Evolutionary conservation across 2,888 invertebrate genomes (phyloP).

Genomic region (Marasmarcha lunaedactyla): DNA sequence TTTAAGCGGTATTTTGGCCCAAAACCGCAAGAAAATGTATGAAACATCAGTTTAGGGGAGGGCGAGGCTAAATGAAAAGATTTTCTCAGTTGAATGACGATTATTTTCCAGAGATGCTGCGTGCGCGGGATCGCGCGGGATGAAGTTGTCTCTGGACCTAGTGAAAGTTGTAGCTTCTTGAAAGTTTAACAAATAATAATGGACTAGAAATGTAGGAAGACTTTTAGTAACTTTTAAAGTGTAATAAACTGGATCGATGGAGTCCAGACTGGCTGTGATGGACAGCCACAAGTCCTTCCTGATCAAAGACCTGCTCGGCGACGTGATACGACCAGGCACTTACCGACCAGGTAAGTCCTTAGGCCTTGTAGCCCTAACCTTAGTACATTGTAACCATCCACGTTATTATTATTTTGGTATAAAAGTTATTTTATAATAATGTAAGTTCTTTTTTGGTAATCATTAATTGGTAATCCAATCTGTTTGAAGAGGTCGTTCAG

Average conservation of each 20-base stretch:
- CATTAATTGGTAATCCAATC: too few species aligned
- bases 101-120: constrained; percentile 50
- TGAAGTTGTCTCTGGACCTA: too few species aligned
- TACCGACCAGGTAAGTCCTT: too few species aligned
- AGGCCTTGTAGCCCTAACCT: too few species aligned
- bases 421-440: too few species aligned
- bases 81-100: constrained; percentile 56
- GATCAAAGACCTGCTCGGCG: constrained; percentile 86
- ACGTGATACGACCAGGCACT: constrained; percentile 69
- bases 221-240: not conserved
- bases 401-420: too few species aligned
- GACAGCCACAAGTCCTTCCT: constrained; percentile 84
- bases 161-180: too few species aligned
- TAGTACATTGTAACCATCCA: too few species aligned
- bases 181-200: too few species aligned
- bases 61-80: constrained; percentile 64
- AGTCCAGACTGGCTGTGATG: constrained; percentile 49
- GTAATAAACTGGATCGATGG: constrained; percentile 19
- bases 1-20: constrained; percentile 68
- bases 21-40: constrained; percentile 68
- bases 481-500: too few species aligned
- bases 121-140: constrained; percentile 5
- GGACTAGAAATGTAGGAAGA: too few species aligned
- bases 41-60: constrained; percentile 58
- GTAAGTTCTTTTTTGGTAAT: too few species aligned